Percentiles rank a stretch among this genome's conserved stretches.
Evolutionary conservation across 2,797 vertebrate genomes (phyloP).

Genomic region (Rhadinocentrus ornatus): DNA sequence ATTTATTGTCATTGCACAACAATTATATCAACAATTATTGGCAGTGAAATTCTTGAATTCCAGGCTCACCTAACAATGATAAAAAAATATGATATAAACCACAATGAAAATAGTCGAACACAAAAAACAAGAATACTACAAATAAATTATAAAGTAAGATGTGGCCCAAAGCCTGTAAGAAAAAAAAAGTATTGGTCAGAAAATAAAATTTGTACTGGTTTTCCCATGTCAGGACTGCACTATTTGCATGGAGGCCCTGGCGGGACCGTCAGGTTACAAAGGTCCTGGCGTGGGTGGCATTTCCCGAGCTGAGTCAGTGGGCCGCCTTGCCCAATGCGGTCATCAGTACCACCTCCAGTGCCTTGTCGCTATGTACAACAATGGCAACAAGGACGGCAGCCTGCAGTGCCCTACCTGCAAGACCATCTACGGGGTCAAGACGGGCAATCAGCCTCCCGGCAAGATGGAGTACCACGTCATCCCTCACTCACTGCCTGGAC

Average conservation of each 20-base stretch:
- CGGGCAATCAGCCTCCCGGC: slow-evolving; percentile 95
- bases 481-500: slow-evolving; percentile 93
- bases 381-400: slow-evolving; percentile 97
- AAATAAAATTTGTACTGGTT: not conserved
- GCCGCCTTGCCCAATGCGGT: slow-evolving; percentile 89
- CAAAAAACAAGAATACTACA: too few species aligned
- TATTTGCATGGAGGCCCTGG: slow-evolving; percentile 95
- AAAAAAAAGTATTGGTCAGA: not conserved
- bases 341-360: slow-evolving; percentile 96
- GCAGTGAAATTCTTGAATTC: too few species aligned
- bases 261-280: slow-evolving; percentile 92
- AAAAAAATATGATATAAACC: too few species aligned
- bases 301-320: slow-evolving; percentile 88
- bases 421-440: slow-evolving; percentile 97
- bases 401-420: slow-evolving; percentile 97
- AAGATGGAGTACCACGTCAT: slow-evolving; percentile 99
- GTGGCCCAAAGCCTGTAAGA: too few species aligned
- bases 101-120: too few species aligned
- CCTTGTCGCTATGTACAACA: slow-evolving; percentile 98
- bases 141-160: too few species aligned
- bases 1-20: too few species aligned
- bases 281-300: slow-evolving; percentile 86
- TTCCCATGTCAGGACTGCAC: slow-evolving; percentile 88
- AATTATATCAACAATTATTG: too few species aligned
- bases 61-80: too few species aligned